Conservation (phyloP, 2,113 vertebrate genomes). For the Paralichthys olivaceus region DNA sequence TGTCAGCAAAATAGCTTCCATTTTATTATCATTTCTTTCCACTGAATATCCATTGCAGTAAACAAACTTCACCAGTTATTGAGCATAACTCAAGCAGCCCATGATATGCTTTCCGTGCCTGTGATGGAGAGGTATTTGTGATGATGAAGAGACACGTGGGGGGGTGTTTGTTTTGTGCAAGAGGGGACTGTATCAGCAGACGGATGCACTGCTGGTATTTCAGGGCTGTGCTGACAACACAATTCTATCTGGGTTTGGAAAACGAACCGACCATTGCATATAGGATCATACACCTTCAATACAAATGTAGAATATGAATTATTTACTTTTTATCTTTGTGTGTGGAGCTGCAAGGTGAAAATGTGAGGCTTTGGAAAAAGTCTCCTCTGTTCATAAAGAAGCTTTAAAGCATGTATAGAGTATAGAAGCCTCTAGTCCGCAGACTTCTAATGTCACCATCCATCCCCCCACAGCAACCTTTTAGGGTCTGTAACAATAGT, state of each 20-base stretch:
- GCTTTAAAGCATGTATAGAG: background rate
- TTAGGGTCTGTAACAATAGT: slow-evolving; percentile 13
- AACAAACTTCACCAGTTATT: slow-evolving; percentile 4
- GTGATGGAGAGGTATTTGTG: slow-evolving; percentile 50
- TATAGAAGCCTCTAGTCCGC: slow-evolving; percentile 1
- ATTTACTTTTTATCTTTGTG: slow-evolving; percentile 63
- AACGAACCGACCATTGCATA: slow-evolving; percentile 53
- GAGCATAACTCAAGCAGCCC: slow-evolving; percentile 50
- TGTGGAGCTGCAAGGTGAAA: slow-evolving; percentile 25
- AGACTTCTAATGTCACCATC: slow-evolving; percentile 8
- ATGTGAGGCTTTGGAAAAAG: slow-evolving; percentile 32
- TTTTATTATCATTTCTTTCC: slow-evolving; percentile 59
- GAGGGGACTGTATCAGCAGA: slow-evolving; percentile 35
- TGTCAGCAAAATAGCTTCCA: slow-evolving; percentile 71
- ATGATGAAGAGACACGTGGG: slow-evolving; percentile 59
- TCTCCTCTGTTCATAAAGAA: slow-evolving; percentile 9
- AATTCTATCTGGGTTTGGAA: slow-evolving; percentile 50
- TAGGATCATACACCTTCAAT: slow-evolving; percentile 54
- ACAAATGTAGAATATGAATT: slow-evolving; percentile 60
- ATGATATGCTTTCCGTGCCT: slow-evolving; percentile 52
- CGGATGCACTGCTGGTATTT: slow-evolving; percentile 56
- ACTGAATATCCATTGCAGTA: slow-evolving; percentile 43
- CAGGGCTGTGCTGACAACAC: slow-evolving; percentile 64
- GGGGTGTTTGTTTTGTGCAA: slow-evolving; percentile 55
- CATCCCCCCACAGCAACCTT: background rate